phyloP scores from a whole-genome alignment of 2,113 vertebrate genomes.

The Trematomus loennbergii region DNA sequence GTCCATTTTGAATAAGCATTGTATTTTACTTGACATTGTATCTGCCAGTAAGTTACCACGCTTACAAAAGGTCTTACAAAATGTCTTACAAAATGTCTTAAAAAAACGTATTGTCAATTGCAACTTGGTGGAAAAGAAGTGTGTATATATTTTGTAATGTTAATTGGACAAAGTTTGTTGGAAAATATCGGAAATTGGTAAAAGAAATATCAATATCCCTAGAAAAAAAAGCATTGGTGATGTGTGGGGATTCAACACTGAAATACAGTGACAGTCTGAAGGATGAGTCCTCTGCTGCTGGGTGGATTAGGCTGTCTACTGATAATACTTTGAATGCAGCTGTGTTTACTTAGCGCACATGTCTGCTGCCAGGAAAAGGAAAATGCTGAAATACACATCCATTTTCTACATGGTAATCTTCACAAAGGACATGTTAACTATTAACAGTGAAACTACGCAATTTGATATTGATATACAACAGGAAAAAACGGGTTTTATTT shows the following conservation, averaged over 20 bases:
- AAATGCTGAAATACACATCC: constrained; percentile 30
- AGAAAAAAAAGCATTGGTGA: constrained; percentile 1
- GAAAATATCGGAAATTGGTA: no score
- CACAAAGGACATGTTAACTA: constrained; percentile 10
- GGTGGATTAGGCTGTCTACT: constrained; percentile 55
- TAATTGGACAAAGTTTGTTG: no score
- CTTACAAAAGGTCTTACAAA: no score
- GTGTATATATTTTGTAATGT: no score
- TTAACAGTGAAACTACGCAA: not conserved
- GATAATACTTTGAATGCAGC: constrained; percentile 52
- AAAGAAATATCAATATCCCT: no score
- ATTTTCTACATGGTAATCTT: constrained; percentile 25
- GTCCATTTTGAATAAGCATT: no score
- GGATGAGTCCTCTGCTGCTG: constrained; percentile 56
- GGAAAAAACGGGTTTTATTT: not conserved
- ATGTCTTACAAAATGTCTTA: no score
- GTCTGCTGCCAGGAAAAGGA: constrained; percentile 33
- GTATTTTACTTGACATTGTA: no score
- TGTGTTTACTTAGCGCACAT: constrained; percentile 56
- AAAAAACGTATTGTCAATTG: no score
- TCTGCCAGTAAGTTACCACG: no score
- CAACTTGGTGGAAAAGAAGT: no score
- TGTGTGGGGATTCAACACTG: constrained; percentile 13
- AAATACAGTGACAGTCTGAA: constrained; percentile 24
- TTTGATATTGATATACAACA: constrained; percentile 13